Base-by-base conservation (phyloP, 2,113 vertebrate species). In the Poecilia latipinna region DNA sequence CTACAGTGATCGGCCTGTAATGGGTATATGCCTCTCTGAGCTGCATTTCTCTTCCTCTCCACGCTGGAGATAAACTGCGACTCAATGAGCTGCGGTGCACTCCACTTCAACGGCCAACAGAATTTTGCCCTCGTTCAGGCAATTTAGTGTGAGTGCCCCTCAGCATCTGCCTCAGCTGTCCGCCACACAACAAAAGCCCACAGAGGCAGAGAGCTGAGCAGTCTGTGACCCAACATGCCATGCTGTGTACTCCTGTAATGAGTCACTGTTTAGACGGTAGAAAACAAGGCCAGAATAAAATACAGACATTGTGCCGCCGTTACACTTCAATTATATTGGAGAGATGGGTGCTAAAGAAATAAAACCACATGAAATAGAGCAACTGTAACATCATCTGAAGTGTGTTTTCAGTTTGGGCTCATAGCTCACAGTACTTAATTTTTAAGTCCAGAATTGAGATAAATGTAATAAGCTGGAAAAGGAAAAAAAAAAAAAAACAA, bases 141-240 rank as follows among this genome's bases (percentile, higher is more conserved):
- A 90, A 89, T 94, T 93, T 91, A 83, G 73, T 76, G 68, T 64
- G 72, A 91, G 87, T 88, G 91, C 85, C 86, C 91, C 86, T 89
- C 86, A 93, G 88, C 93, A 92, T 92, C 90, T 92, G 92, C 85
- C 88, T 89, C 88, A 88, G 89, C 89, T 92, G 92, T 78, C 80
- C 79, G 74, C 74, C 74, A 82, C 81, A 80, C 80, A 82, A 91
- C 86, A 93, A 90, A 91, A 86, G 82, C 87, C 83, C 84, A 85
- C 82, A 71, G 77, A 91, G 72, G 71, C 74, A 48, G 75, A 69
- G 84, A 79, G 81, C 78, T 70, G 83, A 80, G 86, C 29, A 37
- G 79, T 75, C 83, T 90, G 85, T 70, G 84, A 79, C 80, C 85
- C 82, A 90, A 88, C 84, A 83, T 75, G 84, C 76, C 68, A 78